Evolutionary conservation across 2,888 invertebrate species (phyloP), one percentile per base, ranked within the genome.

Genomic region (Cerceris ruficornis): DNA sequence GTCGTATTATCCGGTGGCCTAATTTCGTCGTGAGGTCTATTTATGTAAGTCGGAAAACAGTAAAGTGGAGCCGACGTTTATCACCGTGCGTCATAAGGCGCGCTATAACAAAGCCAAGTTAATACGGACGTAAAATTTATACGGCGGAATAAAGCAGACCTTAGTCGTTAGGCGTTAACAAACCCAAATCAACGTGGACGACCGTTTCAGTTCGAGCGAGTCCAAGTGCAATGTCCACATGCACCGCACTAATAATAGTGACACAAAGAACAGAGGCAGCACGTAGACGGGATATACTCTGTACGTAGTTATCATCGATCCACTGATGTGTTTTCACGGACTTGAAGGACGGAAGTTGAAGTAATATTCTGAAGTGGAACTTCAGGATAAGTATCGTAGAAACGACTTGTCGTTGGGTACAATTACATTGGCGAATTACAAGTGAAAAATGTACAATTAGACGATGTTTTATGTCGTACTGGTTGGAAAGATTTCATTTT

Each of bases 111-210:
- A 68, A 64, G 42, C 68, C 5, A 46, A 42, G 67, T 73, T 68
- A 73, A 73, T 73, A 59, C 57, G 52, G 58, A 41, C 41, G 57
- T 76, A 68, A 73, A 76, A 73, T 76, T 73, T 76, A 68, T 73
- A 73, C 41, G 41, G 52, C 4, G 69, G 69, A 69, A 62, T 75
- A 69, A 75, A 77, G 62, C 54, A 69, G 67, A 70, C 54, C 67
- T 70, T 57, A 50, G 67, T 71, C 77, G 70, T 70, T 62, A 60
- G 76, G 43, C 64, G 70, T 69, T 76, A 78, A 78, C 68, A 76
- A 71, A 76, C 58, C 77, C 54, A 64, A 76, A 71, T 76, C 71
- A 78, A 76, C 68, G 46, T 43, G 60, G 62, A 62, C 62, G 57
- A n/a, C 46, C 39, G 52, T 11, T 46, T 46, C 17, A 15, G 17